Conservation (phyloP, 2,888 invertebrate species). For the Caprella mutica region DNA sequence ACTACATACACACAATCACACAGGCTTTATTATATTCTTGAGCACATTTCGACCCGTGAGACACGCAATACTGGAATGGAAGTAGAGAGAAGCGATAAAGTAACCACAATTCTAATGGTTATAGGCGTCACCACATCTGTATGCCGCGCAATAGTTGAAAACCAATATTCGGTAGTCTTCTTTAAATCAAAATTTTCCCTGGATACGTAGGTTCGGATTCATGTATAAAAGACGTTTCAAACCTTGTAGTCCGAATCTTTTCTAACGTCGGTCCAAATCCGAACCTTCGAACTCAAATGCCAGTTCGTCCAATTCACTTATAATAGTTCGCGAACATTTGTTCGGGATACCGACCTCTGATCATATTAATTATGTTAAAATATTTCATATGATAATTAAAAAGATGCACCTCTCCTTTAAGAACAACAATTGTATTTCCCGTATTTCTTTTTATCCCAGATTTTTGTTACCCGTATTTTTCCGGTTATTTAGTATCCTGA, state of each 20-base stretch:
- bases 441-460: too few relatives aligned
- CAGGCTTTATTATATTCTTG: background rate
- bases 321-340: background rate
- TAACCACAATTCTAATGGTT: too few relatives aligned
- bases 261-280: too few relatives aligned
- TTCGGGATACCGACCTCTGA: background rate
- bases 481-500: too few relatives aligned
- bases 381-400: too few relatives aligned
- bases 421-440: too few relatives aligned
- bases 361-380: too few relatives aligned
- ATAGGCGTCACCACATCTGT: background rate
- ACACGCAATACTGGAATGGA: too few relatives aligned
- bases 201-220: too few relatives aligned
- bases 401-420: too few relatives aligned
- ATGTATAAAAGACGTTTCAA: background rate
- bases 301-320: background rate
- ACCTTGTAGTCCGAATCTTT: background rate
- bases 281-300: background rate
- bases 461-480: too few relatives aligned
- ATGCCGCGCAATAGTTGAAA: background rate
- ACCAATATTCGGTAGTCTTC: background rate
- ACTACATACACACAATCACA: background rate
- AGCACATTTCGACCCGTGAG: background rate
- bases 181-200: background rate
- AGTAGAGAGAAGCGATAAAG: too few relatives aligned